Base-by-base conservation (phyloP, 2,113 vertebrate species). In the Nothocercus nigrocapillus region DNA sequence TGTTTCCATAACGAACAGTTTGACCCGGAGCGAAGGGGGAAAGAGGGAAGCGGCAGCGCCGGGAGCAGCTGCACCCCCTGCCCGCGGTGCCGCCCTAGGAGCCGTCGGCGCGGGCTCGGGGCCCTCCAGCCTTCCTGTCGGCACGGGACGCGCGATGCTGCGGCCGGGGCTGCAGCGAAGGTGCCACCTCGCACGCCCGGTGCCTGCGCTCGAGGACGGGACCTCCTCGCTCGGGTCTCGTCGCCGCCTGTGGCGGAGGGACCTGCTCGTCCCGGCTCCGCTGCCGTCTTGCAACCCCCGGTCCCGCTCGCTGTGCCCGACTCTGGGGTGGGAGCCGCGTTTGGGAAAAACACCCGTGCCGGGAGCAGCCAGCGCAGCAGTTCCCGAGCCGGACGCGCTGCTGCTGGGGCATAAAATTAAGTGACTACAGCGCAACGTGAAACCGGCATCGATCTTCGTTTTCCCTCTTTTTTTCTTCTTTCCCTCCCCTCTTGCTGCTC, bases 371-470 rank as follows among this genome's bases (percentile, higher is more conserved):
- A 49, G 62, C 91, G 1, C 93, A 94, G 96, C 91, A 85, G 5
- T 95, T 96, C 76, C 94, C 63, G 36, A 11, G 72, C 89, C 78
- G 17, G 1, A 2, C 28, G 66, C 1, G 32, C 47, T 79, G 81
- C 27, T 87, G 72, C 95, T 24, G 0, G 85, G 47, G 91, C 91
- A 62, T 77, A 91, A 93, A 95, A 95, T 93, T 76, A 70, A 96
- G 96, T 8, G 4, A 1, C 78, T 95, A 89, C 3, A 72, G 95
- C 17, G 30, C 94, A 97, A 95, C 64, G 1, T 90, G 95, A 97
- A 74, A 62, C 96, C 51, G 3, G 32, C 75, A 96, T 95, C 67
- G 94, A 97, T 95, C 94, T 94, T 61, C 54, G 4, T 86, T 8
- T 13, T 5, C 7, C 5, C 16, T 10, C 6, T 38, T 0, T 3